These are phyloP conservation scores for Tragelaphus strepsiceros DNA, from an alignment of 2,113 vertebrate genomes.

Conservation along the genomic window DNA sequence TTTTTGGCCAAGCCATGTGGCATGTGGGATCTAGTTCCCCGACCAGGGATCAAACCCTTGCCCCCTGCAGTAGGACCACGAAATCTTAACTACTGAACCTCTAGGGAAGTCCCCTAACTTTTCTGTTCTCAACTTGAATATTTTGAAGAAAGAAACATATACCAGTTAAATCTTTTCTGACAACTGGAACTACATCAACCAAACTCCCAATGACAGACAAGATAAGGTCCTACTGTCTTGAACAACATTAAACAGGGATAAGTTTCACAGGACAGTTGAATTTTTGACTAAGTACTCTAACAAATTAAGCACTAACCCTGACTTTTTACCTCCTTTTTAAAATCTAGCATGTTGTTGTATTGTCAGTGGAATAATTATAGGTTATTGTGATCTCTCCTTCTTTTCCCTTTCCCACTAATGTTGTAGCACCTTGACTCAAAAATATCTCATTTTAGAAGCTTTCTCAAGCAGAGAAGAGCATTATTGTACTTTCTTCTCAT, in stretches of 20 bases:
- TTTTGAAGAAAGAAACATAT: conserved; percentile 42
- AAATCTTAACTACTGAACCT: background rate
- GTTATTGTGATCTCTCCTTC: background rate
- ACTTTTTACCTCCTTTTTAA: conserved; percentile 23
- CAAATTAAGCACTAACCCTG: background rate
- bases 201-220: conserved; percentile 25
- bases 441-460: background rate
- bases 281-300: conserved; percentile 40
- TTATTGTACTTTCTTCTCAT: background rate
- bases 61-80: background rate
- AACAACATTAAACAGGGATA: conserved; percentile 8
- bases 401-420: background rate
- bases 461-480: background rate
- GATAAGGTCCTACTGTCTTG: background rate
- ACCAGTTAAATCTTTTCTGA: conserved; percentile 55
- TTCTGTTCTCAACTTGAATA: conserved; percentile 24
- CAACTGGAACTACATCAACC: background rate
- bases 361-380: conserved; percentile 50
- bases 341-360: conserved; percentile 30
- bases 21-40: background rate
- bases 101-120: background rate
- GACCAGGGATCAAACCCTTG: background rate
- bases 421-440: conserved; percentile 7
- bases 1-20: background rate
- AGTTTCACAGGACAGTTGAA: conserved; percentile 46